Percentiles rank a stretch among this genome's conserved stretches.
Evolutionary conservation across 2,888 invertebrate genomes (phyloP).

Genomic region (Nephrotoma guestfalica): DNA sequence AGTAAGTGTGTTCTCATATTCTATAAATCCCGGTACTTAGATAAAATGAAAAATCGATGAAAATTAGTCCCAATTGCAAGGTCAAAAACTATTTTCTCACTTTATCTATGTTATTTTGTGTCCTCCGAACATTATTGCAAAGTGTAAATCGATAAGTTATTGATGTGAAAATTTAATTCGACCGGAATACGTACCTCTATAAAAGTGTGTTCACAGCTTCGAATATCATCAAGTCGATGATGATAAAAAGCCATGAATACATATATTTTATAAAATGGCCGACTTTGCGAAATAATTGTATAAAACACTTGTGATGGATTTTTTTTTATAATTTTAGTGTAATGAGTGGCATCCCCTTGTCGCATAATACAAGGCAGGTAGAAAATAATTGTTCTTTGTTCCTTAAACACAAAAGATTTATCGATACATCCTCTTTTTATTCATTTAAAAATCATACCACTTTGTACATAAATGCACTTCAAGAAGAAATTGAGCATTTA

Average conservation of each 20-base stretch:
- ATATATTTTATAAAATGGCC: neutral
- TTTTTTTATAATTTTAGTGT: neutral
- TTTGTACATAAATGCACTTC: neutral
- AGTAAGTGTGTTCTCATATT: conserved; percentile 36
- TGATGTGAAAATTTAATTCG: neutral
- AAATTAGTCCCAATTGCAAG: neutral
- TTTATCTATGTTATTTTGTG: neutral
- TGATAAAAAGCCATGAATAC: neutral
- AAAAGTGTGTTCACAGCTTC: neutral
- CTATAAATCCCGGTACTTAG: neutral
- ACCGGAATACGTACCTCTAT: neutral
- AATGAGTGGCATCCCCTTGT: neutral
- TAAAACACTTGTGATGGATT: neutral
- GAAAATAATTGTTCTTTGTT: neutral
- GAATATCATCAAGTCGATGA: neutral
- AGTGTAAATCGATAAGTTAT: neutral
- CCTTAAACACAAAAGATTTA: neutral
- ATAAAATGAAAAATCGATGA: neutral
- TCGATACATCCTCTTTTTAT: neutral
- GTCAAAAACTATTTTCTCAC: neutral
- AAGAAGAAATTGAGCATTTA: neutral
- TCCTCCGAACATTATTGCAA: neutral
- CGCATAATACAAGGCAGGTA: neutral
- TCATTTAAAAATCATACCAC: neutral
- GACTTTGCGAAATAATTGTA: neutral